Evolutionary conservation across 2,113 vertebrate genomes (phyloP).

Genomic region (Silurus meridionalis): DNA sequence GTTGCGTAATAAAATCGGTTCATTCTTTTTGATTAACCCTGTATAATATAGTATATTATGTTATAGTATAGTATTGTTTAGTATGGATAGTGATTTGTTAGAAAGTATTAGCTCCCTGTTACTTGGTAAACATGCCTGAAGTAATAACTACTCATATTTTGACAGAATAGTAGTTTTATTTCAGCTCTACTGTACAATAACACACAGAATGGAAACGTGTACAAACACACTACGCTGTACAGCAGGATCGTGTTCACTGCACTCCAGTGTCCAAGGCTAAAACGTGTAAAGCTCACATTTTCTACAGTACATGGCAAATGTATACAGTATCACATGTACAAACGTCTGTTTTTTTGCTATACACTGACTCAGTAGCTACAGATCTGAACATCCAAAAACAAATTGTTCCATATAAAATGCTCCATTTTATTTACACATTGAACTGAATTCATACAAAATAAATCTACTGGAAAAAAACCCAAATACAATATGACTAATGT

Average conservation of each 20-base stretch:
- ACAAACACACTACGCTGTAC: slow-evolving; percentile 59
- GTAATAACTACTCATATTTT: neutral
- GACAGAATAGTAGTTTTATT: slow-evolving; percentile 54
- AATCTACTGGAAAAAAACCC: neutral
- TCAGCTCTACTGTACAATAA: slow-evolving; percentile 51
- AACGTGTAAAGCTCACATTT: slow-evolving; percentile 61
- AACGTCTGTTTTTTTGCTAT: neutral
- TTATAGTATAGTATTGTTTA: no score
- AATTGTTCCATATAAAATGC: slow-evolving; percentile 59
- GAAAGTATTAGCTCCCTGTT: neutral
- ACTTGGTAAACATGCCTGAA: neutral
- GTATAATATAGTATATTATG: no score
- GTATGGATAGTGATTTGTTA: neutral
- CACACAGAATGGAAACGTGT: slow-evolving; percentile 60
- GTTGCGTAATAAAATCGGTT: no score
- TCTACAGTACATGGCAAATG: slow-evolving; percentile 52
- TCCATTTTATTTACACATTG: slow-evolving; percentile 51
- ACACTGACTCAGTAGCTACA: slow-evolving; percentile 11
- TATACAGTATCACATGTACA: slow-evolving; percentile 26
- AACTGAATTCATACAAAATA: slow-evolving; percentile 60
- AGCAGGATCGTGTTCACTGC: slow-evolving; percentile 48
- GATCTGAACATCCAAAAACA: slow-evolving; percentile 43
- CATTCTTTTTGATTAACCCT: no score
- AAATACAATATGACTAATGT: neutral
- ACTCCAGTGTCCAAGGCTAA: slow-evolving; percentile 33